phyloP scores from a whole-genome alignment of 2,888 invertebrate genomes.

The Lordiphosa andalusiaca region DNA sequence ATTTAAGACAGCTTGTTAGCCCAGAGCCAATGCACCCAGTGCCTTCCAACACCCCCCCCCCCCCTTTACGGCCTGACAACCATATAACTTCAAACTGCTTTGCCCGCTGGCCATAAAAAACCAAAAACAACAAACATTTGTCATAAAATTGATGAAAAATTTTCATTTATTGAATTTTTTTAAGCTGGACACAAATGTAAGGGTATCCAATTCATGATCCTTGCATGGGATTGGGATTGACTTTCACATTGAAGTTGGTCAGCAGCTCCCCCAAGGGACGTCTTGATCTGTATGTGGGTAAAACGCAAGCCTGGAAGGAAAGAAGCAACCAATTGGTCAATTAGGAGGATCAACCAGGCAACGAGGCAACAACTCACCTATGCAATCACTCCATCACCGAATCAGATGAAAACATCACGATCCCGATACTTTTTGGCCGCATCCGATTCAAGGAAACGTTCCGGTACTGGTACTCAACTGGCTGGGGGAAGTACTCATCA shows the following conservation, averaged over 20 bases:
- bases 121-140: too few relatives aligned
- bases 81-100: too few relatives aligned
- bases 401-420: constrained; percentile 68
- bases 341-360: neutral
- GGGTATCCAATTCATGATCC: constrained; percentile 70
- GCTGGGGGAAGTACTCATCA: constrained; percentile 65
- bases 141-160: too few relatives aligned
- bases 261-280: constrained; percentile 75
- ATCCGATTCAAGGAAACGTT: constrained; percentile 74
- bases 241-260: constrained; percentile 71
- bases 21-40: too few relatives aligned
- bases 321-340: constrained; percentile 6
- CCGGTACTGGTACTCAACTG: constrained; percentile 72
- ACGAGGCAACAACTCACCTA: constrained; percentile 53
- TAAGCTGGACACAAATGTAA: constrained; percentile 52
- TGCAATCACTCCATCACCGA: constrained; percentile 78
- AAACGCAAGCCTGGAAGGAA: constrained; percentile 75
- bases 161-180: neutral
- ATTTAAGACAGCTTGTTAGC: too few relatives aligned
- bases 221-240: constrained; percentile 74
- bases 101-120: too few relatives aligned
- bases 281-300: constrained; percentile 76
- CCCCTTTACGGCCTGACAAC: too few relatives aligned
- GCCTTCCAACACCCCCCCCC: too few relatives aligned
- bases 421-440: constrained; percentile 71